Evolutionary conservation across 2,888 invertebrate genomes (phyloP), one percentile per base, ranked within the genome.

Genomic region (Fragum whitleyi): DNA sequence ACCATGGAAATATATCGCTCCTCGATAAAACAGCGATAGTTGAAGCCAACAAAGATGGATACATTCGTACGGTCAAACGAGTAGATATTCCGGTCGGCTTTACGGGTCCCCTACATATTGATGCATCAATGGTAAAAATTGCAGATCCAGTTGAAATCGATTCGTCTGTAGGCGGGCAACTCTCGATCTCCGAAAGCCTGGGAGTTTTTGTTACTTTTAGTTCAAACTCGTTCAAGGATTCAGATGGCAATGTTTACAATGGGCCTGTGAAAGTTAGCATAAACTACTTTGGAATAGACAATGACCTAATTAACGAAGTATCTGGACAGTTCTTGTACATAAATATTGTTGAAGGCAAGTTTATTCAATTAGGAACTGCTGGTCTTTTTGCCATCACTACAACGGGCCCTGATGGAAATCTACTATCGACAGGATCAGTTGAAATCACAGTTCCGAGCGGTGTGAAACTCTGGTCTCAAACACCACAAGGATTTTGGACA

Each of bases 381-480:
- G n/a, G n/a, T n/a, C n/a, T n/a, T n/a, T n/a, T n/a, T n/a, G n/a
- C n/a, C n/a, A n/a, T n/a, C n/a, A n/a, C n/a, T n/a, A n/a, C n/a
- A n/a, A n/a, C n/a, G n/a, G n/a, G n/a, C n/a, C n/a, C n/a, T n/a
- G n/a, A n/a, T 9, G 36, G 72, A 0, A 57, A 39, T 32, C 42
- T 62, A 5, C 67, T 67, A 21, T n/a, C 21, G 1, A 36, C 14
- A 6, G 72, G 39, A 26, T 28, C 36, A 36, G 55, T 68, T 14
- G 61, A 29, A 21, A 51, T 79, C 32, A 57, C 9, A 2, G 68
- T 71, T 2, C 57, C 61, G 9, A 26, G 21, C 9, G 23, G 23
- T 19, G 76, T 79, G 79, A 16, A n/a, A 39, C 47, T 76, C 19
- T 79, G 79, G 79, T n/a, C n/a, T n/a, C n/a, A 28, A 9, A 7